phyloP scores from a whole-genome alignment of 2,888 invertebrate genomes.

The Rutpela maculata region DNA sequence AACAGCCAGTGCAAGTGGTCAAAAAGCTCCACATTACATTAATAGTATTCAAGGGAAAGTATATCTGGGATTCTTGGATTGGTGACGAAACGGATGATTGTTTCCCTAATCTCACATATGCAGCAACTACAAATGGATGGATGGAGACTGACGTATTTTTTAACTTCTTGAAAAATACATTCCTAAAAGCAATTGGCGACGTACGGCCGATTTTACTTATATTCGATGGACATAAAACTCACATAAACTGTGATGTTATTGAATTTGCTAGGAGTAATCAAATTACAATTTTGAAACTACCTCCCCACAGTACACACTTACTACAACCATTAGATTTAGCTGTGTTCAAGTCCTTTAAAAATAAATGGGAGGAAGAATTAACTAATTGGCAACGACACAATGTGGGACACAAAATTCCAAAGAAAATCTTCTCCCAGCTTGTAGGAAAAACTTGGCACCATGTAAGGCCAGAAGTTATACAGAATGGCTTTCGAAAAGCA shows the following conservation, averaged over 20 bases:
- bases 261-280: background rate
- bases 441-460: background rate
- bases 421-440: background rate
- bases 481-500: background rate
- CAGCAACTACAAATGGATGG: background rate
- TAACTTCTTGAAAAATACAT: too few species aligned
- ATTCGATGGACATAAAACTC: too few species aligned
- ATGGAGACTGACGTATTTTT: background rate
- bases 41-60: background rate
- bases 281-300: background rate
- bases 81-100: background rate
- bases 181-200: too few species aligned
- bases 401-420: background rate
- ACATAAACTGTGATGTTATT: too few species aligned
- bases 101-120: background rate
- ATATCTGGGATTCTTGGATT: background rate
- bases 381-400: slow-evolving; percentile 1
- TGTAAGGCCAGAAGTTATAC: background rate
- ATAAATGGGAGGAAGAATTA: too few species aligned
- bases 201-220: too few species aligned
- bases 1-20: background rate
- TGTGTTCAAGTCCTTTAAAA: too few species aligned
- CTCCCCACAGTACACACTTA: background rate
- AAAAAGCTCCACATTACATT: background rate
- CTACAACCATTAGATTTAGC: background rate